Base-by-base conservation (phyloP, 2,888 invertebrate species). In the Eulithis prunata region DNA sequence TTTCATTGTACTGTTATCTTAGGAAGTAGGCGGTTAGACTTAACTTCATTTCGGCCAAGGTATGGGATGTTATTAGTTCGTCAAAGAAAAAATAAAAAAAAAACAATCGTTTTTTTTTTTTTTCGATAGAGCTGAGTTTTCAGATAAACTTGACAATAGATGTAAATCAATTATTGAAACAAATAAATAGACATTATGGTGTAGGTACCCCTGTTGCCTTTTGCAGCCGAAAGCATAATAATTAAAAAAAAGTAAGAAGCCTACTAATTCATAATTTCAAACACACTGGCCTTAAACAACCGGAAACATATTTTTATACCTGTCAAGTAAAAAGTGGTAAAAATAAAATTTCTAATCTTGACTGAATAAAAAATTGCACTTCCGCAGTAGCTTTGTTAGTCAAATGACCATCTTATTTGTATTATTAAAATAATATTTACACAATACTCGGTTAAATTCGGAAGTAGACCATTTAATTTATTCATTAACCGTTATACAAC, bases 1-100 rank as follows among this genome's bases (percentile, higher is more conserved):
- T 64, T 67, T 68, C 62, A 72, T 74, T 76, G 75, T 78, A 60
- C 45, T 60, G 57, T 64, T 71, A 76, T 75, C 72, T 74, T 59
- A 60, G 76, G 72, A 71, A 77, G 79, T 78, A 72, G 74, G 75
- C 41, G 62, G 64, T 68, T 69, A 66, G 64, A 57, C 51, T 45
- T 68, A 46, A 58, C 41, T 41, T 5, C 6, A 71, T 71, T 73
- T 68, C 72, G 74, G 75, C 71, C 75, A 73, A 75, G 74, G 73
- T 55, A 61, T 60, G 21, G 60, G 68, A 64, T 64, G 64, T 32
- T 53, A 38, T 53, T 36, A 36, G 2, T 13, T 21, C 21, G 2
- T 21, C 11, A 38, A 53, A 36, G 36, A n/a, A 13, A 53, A 38
- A 53, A 36, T n/a, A n/a, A 13, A 53, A 28, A 14, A 5, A 47